These are phyloP conservation scores for Latrodectus geometricus DNA, from an alignment of 1,140 invertebrate species.

Conservation along the genomic window DNA sequence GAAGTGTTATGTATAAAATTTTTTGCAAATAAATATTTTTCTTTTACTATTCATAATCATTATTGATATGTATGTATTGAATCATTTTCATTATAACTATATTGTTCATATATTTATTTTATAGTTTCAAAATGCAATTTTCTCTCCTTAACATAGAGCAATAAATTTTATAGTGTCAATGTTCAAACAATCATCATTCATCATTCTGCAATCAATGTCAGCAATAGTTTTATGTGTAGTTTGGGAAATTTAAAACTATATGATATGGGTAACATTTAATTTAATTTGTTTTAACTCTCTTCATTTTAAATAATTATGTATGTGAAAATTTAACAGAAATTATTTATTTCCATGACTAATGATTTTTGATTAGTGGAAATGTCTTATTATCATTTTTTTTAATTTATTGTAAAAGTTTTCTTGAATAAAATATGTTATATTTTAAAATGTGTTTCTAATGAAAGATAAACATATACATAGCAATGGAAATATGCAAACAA, in stretches of 20 bases:
- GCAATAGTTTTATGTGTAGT: slow-evolving; percentile 40
- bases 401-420: not conserved
- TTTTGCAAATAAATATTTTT: too few species aligned
- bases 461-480: too few species aligned
- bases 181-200: slow-evolving; percentile 7
- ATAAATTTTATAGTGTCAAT: slow-evolving; percentile 47
- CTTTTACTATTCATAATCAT: too few species aligned
- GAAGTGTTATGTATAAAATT: too few species aligned
- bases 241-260: too few species aligned
- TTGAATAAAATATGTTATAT: not conserved
- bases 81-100: too few species aligned
- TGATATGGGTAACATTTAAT: too few species aligned
- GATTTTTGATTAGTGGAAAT: not conserved
- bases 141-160: slow-evolving; percentile 28
- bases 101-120: too few species aligned
- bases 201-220: slow-evolving; percentile 20
- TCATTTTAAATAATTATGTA: too few species aligned
- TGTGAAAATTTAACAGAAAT: not conserved
- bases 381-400: not conserved
- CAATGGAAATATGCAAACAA: too few species aligned
- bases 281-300: too few species aligned
- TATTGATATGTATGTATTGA: too few species aligned
- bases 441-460: not conserved
- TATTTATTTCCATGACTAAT: not conserved
- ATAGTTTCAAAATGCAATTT: not conserved